Percentiles rank a stretch among this genome's conserved stretches.
Conservation (phyloP, 2,797 vertebrate species). For the Anas bernieri region DNA sequence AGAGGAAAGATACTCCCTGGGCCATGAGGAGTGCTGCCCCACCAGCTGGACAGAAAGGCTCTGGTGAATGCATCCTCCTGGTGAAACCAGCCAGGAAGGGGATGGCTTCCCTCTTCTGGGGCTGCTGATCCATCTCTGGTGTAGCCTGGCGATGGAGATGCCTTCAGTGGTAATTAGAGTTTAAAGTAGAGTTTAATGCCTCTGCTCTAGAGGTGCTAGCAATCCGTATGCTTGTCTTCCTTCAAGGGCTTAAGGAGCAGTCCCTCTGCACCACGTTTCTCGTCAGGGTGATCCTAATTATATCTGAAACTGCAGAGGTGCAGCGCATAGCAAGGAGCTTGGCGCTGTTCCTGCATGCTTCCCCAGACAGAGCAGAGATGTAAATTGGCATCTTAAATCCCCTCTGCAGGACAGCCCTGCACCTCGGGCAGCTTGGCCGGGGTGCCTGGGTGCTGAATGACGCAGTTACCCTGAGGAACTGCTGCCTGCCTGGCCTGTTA, state of each 20-base stretch:
- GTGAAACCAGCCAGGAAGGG: background rate
- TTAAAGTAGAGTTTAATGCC: background rate
- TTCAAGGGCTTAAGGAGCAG: background rate
- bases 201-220: background rate
- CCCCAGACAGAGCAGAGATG: background rate
- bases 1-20: background rate
- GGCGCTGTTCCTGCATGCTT: background rate
- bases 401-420: background rate
- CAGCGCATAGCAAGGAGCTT: background rate
- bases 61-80: background rate
- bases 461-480: background rate
- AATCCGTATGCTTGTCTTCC: background rate
- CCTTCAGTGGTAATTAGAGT: background rate
- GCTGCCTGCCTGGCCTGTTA: background rate
- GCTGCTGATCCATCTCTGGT: background rate
- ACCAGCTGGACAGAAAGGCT: background rate
- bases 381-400: background rate
- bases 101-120: background rate
- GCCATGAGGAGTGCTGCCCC: background rate
- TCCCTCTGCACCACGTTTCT: background rate
- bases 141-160: background rate
- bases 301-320: constrained; percentile 38
- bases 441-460: background rate
- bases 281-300: constrained; percentile 26
- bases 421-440: background rate